Base-by-base conservation (phyloP, 2,797 vertebrate species). In the Salmo trutta region DNA sequence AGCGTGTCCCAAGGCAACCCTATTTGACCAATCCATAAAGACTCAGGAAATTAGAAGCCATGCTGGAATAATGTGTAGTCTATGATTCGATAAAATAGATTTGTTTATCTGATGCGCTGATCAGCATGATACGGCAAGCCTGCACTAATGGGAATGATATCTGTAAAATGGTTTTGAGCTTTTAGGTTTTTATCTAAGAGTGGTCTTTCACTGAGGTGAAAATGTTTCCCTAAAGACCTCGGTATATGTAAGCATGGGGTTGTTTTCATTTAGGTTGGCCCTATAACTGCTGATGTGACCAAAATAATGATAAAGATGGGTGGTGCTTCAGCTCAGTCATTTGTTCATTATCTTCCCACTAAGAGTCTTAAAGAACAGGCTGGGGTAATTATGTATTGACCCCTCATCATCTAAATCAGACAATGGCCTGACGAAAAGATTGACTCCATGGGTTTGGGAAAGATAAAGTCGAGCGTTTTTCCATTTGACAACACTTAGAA, bases 381-480 rank as follows among this genome's bases (percentile, higher is more conserved):
- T 54, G 15, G 24, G 52, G 17, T 73, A 31, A 73, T 31, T 33
- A 73, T 73, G 51, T 73, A 56, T 73, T 53, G 16, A 33, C 27
- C 52, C 16, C n/a, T 24, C 24, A 33, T 73, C n/a, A 21, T 24
- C 31, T 1, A 64, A 24, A 17, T 14, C 71, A 33, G 51, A 73
- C 71, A 24, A 1, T 51, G 3, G 41, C 70, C 70, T 53, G 70
- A 52, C 70, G 17, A 52, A 71, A 47, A 71, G 70, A 71, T 71
- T 51, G 47, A 71, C 15, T 67, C 65, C 65, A 6, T 27, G n/a
- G 7, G 65, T 67, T 67, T 16, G 12, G 12, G 12, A 29, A 4
- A 31, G 65, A 67, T 31, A 31, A 67, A 7, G 15, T 29, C 27
- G 29, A 7, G 65, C 5, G 27, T 31, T 31, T 31, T 67, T 31